These are phyloP conservation scores for Zoanthus sociatus DNA, from an alignment of 92 coral and sea anemone species.

Conservation along the genomic window DNA sequence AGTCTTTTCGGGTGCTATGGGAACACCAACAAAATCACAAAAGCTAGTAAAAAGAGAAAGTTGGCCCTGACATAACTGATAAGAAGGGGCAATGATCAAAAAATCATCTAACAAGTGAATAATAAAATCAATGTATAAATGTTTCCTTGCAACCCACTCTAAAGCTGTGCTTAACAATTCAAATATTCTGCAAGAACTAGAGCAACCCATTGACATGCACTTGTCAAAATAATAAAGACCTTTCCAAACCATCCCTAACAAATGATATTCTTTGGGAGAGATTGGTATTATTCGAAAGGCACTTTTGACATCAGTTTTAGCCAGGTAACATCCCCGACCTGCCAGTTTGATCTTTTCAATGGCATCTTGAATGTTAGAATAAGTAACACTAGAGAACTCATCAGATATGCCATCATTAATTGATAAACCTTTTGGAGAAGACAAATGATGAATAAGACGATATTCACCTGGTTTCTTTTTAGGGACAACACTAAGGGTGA, in stretches of 20 bases:
- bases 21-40: conserved; percentile 60
- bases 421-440: conserved; percentile 65
- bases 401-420: conserved; percentile 64
- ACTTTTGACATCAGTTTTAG: conserved; percentile 63
- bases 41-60: not conserved
- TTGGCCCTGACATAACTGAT: too few species aligned
- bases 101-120: conserved; percentile 47
- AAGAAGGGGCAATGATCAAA: too few species aligned
- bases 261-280: conserved; percentile 49
- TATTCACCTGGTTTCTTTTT: conserved; percentile 73
- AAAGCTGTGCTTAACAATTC: conserved; percentile 59
- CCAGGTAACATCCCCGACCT: conserved; percentile 49
- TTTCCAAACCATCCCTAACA: conserved; percentile 59
- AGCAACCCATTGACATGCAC: conserved; percentile 56
- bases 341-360: conserved; percentile 1
- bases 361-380: conserved; percentile 41
- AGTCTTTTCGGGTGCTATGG: conserved; percentile 62
- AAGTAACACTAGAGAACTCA: conserved; percentile 30
- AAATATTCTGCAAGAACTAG: conserved; percentile 52
- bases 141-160: conserved; percentile 51
- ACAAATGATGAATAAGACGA: conserved; percentile 71
- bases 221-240: conserved; percentile 45
- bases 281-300: conserved; percentile 60
- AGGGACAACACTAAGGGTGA: conserved; percentile 73
- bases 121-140: not conserved